These are phyloP conservation scores for Pitangus sulphuratus DNA, from an alignment of 2,797 vertebrate genomes.

Conservation along the genomic window DNA sequence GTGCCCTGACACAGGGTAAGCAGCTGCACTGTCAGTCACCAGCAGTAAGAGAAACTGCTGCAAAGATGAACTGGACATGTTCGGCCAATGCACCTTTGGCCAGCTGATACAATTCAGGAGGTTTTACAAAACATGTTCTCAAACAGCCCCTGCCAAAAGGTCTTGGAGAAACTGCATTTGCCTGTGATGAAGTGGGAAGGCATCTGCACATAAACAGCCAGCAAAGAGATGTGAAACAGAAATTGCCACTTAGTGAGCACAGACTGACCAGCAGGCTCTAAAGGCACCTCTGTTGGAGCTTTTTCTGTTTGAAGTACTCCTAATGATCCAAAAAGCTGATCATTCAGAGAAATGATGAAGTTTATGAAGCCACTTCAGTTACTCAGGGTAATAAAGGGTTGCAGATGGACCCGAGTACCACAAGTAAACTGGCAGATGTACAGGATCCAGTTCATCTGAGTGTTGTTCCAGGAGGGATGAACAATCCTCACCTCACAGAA, in stretches of 20 bases:
- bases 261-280: neutral
- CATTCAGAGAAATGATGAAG: neutral
- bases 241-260: neutral
- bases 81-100: neutral
- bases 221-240: neutral
- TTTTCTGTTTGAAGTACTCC: neutral
- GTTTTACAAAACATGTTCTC: neutral
- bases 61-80: neutral
- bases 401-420: neutral
- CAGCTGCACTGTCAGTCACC: neutral
- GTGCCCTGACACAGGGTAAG: neutral
- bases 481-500: neutral
- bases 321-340: neutral
- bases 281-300: neutral
- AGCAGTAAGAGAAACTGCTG: neutral
- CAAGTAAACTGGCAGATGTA: neutral
- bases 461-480: neutral
- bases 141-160: neutral
- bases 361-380: neutral
- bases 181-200: neutral
- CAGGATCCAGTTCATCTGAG: fast-evolving
- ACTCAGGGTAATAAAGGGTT: neutral
- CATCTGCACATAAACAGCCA: neutral
- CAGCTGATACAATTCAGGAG: neutral
- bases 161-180: neutral